Conservation (phyloP, 2,113 vertebrate genomes). For the Greenwoodochromis staneri region DNA sequence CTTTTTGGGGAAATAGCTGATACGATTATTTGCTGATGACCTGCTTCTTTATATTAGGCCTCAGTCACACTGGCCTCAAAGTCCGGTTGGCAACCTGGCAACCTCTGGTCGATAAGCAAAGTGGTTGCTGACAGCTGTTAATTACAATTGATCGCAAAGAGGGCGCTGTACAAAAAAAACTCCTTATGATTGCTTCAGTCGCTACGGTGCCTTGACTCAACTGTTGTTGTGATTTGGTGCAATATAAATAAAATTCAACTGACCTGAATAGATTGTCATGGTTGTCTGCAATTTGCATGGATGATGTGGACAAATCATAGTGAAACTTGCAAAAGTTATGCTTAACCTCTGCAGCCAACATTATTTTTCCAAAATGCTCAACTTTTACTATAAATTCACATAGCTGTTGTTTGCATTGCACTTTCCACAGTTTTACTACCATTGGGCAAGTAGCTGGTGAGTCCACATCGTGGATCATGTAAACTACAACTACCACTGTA, state of each 20-base stretch:
- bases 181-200: not conserved
- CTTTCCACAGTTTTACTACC: not conserved
- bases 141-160: not conserved
- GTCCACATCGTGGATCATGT: not conserved
- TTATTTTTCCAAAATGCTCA: not conserved
- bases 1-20: slow-evolving; percentile 67
- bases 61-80: not conserved
- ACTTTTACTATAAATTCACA: not conserved
- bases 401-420: not conserved
- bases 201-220: not conserved
- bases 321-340: not conserved
- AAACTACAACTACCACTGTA: not conserved
- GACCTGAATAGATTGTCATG: not conserved
- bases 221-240: not conserved
- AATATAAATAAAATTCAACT: not conserved
- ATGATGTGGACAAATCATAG: not conserved
- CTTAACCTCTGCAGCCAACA: not conserved
- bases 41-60: slow-evolving; percentile 15
- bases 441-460: not conserved
- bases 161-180: not conserved
- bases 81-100: not conserved
- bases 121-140: not conserved
- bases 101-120: not conserved
- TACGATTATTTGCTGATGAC: slow-evolving; percentile 49
- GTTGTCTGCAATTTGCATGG: not conserved